Base-by-base conservation (phyloP, 2,797 vertebrate genomes). In the Otus scops region DNA sequence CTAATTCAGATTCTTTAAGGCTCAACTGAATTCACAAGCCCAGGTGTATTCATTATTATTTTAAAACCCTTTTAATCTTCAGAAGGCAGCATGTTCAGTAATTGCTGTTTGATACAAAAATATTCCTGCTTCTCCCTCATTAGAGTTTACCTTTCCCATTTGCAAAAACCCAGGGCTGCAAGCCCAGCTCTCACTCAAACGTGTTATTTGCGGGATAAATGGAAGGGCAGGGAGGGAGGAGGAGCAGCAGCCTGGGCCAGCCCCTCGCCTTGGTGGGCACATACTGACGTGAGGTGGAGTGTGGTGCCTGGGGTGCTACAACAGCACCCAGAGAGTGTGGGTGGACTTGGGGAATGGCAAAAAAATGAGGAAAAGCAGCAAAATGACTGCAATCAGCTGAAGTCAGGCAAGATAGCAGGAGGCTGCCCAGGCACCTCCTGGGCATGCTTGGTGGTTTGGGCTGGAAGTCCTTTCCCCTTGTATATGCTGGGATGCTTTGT, bases 321-420 rank as follows among this genome's bases (percentile, higher is more conserved):
- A 5, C 0, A 0, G 78, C 41, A 70, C 5, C 43, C 2, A 0
- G 10, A 16, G 63, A 30, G 19, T 78, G 47, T 0, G 3, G 45
- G 19, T 32, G 61, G 32, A 43, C 70, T 74, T 38, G 41, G 9
- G 16, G 30, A 65, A 39, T 8, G 43, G 39, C 27, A 64, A 39
- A 64, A 64, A 56, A 75, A 36, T 8, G 20, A 65, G 50, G 54
- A 76, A 83, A 65, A 86, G 13, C 59, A 76, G 50, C 30, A 77
- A 65, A 80, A 64, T 7, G 4, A 24, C 19, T 36, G 8, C 23
- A 28, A 7, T 15, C 26, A 74, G 12, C 22, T 43, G 53, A 47
- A 78, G 68, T n/a, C 0, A 22, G 32, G 3, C 54, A 63, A 56
- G 64, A 15, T 1, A 68, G 45, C 7, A 39, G 53, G 14, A 59